A percentile compares a stretch with the other conserved stretches of the same genome.
These are phyloP conservation scores for Rana temporaria DNA, from an alignment of 2,113 vertebrate species.

Conservation along the genomic window DNA sequence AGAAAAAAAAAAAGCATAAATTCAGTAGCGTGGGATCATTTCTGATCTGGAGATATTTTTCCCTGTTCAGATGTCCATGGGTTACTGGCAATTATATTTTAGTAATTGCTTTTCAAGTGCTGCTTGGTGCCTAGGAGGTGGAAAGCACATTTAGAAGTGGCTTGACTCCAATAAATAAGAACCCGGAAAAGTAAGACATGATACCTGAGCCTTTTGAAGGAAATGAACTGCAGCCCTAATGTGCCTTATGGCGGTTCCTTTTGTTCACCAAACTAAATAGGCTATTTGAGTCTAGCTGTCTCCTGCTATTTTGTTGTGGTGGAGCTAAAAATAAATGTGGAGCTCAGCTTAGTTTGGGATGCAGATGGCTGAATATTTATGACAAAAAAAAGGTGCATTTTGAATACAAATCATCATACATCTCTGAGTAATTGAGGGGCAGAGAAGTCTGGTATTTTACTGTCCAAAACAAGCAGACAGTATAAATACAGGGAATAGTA, in stretches of 20 bases:
- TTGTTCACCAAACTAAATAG: neutral
- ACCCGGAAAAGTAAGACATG: slow-evolving; percentile 38
- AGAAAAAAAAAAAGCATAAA: neutral
- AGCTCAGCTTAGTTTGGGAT: slow-evolving; percentile 11
- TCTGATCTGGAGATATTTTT: slow-evolving; percentile 13
- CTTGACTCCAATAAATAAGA: neutral
- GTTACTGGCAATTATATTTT: slow-evolving; percentile 51
- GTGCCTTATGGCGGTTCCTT: slow-evolving; percentile 23
- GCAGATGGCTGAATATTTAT: neutral
- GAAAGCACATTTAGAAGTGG: slow-evolving; percentile 49
- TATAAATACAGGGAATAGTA: no score
- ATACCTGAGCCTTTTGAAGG: slow-evolving; percentile 44
- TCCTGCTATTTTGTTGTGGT: slow-evolving; percentile 45
- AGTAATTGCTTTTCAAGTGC: slow-evolving; percentile 53
- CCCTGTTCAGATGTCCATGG: slow-evolving; percentile 34
- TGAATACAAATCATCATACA: slow-evolving; percentile 36
- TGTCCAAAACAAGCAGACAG: neutral
- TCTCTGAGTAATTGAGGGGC: neutral
- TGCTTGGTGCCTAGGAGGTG: slow-evolving; percentile 36
- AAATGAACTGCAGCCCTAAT: slow-evolving; percentile 43
- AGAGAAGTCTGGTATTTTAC: slow-evolving; percentile 7
- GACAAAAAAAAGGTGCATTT: neutral
- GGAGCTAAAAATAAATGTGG: slow-evolving; percentile 51
- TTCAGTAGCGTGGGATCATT: neutral
- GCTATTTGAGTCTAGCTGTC: neutral